A percentile compares a stretch with the other conserved stretches of the same genome.
phyloP scores from a whole-genome alignment of 2,888 invertebrate genomes.

The Caenorhabditis angaria region DNA sequence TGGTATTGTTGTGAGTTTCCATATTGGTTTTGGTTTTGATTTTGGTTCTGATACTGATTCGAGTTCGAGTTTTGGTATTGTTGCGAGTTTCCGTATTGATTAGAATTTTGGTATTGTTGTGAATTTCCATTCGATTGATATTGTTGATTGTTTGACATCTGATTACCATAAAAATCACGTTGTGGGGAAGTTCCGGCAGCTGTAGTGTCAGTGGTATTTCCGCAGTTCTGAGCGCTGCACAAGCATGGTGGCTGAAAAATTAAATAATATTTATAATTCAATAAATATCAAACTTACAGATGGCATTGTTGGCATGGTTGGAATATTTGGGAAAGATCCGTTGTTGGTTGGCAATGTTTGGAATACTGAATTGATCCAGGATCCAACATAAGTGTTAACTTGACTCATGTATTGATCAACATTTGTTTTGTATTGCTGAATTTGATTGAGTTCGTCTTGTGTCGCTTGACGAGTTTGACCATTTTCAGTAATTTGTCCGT shows the following conservation, averaged over 20 bases:
- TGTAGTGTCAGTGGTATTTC: constrained; percentile 36
- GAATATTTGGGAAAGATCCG: constrained; percentile 47
- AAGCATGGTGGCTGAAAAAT: constrained; percentile 52
- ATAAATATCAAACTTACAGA: constrained; percentile 18
- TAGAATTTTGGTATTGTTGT: constrained; percentile 18
- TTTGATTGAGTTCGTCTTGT: constrained; percentile 40
- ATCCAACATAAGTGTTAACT: constrained; percentile 49
- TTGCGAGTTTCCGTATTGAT: constrained; percentile 9
- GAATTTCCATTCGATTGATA: constrained; percentile 6
- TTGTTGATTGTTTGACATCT: constrained; percentile 23
- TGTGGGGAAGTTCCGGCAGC: constrained; percentile 34
- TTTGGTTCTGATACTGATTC: constrained; percentile 8
- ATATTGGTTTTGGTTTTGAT: constrained; percentile 15
- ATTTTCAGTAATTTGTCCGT: constrained; percentile 50
- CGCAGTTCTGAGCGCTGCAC: constrained; percentile 50
- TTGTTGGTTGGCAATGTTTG: constrained; percentile 39
- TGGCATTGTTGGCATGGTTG: constrained; percentile 51
- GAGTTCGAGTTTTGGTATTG: not conserved
- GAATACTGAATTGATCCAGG: constrained; percentile 53
- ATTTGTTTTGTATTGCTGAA: constrained; percentile 46
- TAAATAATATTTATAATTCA: not conserved
- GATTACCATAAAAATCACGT: constrained; percentile 34
- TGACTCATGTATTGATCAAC: constrained; percentile 52
- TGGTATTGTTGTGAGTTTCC: constrained; percentile 8
- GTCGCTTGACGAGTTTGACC: constrained; percentile 50